These are phyloP conservation scores for Gymnosoma rotundatum DNA, from an alignment of 2,888 invertebrate genomes.

Conservation along the genomic window DNA sequence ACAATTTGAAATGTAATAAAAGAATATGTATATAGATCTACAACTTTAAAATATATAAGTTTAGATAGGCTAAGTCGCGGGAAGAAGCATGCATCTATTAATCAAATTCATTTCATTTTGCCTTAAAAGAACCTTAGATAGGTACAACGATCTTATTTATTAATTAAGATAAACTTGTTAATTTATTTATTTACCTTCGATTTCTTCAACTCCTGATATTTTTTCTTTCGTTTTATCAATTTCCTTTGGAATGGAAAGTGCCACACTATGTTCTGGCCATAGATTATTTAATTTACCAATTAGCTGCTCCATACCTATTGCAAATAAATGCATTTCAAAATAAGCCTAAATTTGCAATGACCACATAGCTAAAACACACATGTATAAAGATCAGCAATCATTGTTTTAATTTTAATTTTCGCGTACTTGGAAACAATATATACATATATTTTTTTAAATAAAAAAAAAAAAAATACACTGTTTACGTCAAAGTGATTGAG, in stretches of 20 bases:
- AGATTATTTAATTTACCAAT: conserved; percentile 82
- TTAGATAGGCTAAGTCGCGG: too few species aligned
- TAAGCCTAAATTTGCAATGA: background rate
- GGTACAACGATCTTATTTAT: too few species aligned
- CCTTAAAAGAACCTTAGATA: too few species aligned
- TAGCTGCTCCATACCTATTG: conserved; percentile 81
- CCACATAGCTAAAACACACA: conserved; percentile 10
- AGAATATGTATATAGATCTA: too few species aligned
- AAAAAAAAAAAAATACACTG: background rate
- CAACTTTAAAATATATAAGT: too few species aligned
- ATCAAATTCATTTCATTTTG: too few species aligned
- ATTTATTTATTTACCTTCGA: conserved; percentile 77
- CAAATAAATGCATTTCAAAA: conserved; percentile 31
- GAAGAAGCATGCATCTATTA: too few species aligned
- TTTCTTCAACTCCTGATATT: conserved; percentile 79
- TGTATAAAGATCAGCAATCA: conserved; percentile 31
- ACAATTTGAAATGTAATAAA: too few species aligned
- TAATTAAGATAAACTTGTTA: too few species aligned
- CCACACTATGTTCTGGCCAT: conserved; percentile 82
- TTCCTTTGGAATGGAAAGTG: conserved; percentile 82
- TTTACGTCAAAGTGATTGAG: conserved; percentile 25
- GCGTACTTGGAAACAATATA: background rate
- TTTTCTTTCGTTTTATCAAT: conserved; percentile 81
- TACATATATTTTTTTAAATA: background rate
- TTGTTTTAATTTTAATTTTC: conserved; percentile 13